phyloP scores from a whole-genome alignment of 2,797 vertebrate genomes.

The Sebastes itinus region DNA sequence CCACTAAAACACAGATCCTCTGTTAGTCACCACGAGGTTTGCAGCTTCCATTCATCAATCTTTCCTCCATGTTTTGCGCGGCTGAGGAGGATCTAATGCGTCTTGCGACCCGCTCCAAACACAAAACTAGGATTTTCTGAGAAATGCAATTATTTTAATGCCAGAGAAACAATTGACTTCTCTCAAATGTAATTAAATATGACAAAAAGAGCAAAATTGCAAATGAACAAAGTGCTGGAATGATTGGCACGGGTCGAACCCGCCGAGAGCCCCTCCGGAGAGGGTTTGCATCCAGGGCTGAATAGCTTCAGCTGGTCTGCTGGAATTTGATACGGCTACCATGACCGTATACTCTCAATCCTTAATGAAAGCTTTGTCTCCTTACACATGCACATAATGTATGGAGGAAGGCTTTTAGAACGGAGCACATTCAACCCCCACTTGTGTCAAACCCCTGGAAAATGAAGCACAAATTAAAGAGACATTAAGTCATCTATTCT shows the following conservation, averaged over 20 bases:
- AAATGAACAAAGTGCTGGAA: slow-evolving; percentile 43
- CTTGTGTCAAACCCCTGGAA: slow-evolving; percentile 17
- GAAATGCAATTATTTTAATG: slow-evolving; percentile 64
- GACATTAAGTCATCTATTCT: slow-evolving; percentile 20
- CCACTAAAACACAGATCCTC: neutral
- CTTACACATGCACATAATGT: slow-evolving; percentile 16
- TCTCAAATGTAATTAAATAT: slow-evolving; percentile 73
- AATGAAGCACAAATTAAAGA: slow-evolving; percentile 17
- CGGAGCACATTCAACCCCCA: slow-evolving; percentile 15
- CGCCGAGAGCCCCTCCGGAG: slow-evolving; percentile 28
- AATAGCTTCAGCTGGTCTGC: slow-evolving; percentile 60
- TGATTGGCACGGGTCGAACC: slow-evolving; percentile 52
- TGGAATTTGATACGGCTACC: slow-evolving; percentile 58
- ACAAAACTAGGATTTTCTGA: slow-evolving; percentile 33
- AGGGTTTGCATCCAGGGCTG: slow-evolving; percentile 40
- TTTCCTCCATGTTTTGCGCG: slow-evolving; percentile 5
- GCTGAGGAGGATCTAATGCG: neutral
- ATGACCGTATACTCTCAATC: slow-evolving; percentile 26
- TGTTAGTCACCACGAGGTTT: neutral
- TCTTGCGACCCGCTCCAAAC: slow-evolving; percentile 14
- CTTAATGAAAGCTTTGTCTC: slow-evolving; percentile 57
- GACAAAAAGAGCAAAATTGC: slow-evolving; percentile 70
- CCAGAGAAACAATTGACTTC: slow-evolving; percentile 53
- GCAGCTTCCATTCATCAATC: neutral
- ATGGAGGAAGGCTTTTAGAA: slow-evolving; percentile 16